phyloP scores from a whole-genome alignment of 2,888 invertebrate genomes.

The Andrena fulva region DNA sequence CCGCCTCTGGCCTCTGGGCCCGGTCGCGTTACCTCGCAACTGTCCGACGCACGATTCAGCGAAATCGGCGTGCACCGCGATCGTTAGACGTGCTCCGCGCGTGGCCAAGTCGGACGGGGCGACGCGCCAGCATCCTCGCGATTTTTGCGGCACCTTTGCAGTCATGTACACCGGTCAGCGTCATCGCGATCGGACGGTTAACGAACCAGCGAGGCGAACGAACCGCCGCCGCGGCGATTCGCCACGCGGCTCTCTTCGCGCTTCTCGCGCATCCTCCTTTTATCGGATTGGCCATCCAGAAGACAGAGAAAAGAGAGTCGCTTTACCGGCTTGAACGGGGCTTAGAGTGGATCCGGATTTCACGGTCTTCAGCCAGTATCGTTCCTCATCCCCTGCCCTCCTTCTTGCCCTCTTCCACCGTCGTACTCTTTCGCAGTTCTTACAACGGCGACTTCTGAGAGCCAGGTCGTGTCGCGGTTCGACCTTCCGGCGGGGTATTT shows the following conservation, averaged over 20 bases:
- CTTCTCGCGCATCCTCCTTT: constrained; percentile 70
- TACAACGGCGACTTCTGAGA: constrained; percentile 60
- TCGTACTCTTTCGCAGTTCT: constrained; percentile 54
- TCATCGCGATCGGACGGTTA: constrained; percentile 73
- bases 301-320: constrained; percentile 58
- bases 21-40: constrained; percentile 1
- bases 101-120: constrained; percentile 19
- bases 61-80: constrained; percentile 7
- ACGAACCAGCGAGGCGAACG: constrained; percentile 74
- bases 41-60: constrained; percentile 33
- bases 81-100: constrained; percentile 14
- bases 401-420: constrained; percentile 29
- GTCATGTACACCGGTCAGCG: constrained; percentile 41
- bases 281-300: constrained; percentile 71
- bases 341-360: constrained; percentile 73
- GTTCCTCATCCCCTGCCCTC: constrained; percentile 53
- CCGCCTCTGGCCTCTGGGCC: constrained; percentile 43
- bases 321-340: constrained; percentile 62
- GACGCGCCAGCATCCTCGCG: constrained; percentile 6
- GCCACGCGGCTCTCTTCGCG: constrained; percentile 74
- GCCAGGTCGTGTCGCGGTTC: constrained; percentile 51
- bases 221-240: constrained; percentile 68
- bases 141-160: constrained; percentile 68
- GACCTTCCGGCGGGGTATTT: constrained; percentile 59
- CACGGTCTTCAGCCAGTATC: constrained; percentile 74